Percentiles rank a stretch among this genome's conserved stretches.
phyloP scores from a whole-genome alignment of 92 coral and sea anemone species.

The Muricea muricata region DNA sequence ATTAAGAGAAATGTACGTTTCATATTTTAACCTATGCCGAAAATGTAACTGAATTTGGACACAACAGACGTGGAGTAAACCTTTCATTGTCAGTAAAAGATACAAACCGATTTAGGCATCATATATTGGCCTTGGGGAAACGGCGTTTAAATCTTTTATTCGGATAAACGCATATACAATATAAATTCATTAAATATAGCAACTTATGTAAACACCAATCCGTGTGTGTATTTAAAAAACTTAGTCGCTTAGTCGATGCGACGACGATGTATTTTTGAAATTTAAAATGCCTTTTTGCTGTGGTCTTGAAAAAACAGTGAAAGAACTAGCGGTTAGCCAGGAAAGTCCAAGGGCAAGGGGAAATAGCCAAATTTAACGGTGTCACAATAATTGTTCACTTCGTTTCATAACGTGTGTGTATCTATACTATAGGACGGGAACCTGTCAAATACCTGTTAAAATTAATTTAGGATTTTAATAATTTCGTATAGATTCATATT shows the following conservation, averaged over 20 bases:
- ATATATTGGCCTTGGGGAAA: neutral
- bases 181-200: constrained; percentile 18
- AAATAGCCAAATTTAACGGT: neutral
- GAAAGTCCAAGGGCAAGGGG: no score
- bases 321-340: neutral
- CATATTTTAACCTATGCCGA: no score
- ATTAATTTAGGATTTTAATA: constrained; percentile 2
- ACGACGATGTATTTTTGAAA: neutral
- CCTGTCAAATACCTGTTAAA: constrained; percentile 4
- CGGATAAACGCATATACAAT: neutral
- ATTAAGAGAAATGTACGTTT: no score
- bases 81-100: no score
- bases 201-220: neutral
- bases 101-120: no score
- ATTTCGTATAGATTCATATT: neutral
- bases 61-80: no score
- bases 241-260: no score
- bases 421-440: no score
- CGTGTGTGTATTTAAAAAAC: neutral
- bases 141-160: neutral
- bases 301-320: neutral
- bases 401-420: neutral
- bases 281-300: neutral
- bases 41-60: no score
- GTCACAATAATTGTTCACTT: neutral